These are phyloP conservation scores for Oceanodroma tethys DNA, from an alignment of 2,113 vertebrate species.

Conservation along the genomic window DNA sequence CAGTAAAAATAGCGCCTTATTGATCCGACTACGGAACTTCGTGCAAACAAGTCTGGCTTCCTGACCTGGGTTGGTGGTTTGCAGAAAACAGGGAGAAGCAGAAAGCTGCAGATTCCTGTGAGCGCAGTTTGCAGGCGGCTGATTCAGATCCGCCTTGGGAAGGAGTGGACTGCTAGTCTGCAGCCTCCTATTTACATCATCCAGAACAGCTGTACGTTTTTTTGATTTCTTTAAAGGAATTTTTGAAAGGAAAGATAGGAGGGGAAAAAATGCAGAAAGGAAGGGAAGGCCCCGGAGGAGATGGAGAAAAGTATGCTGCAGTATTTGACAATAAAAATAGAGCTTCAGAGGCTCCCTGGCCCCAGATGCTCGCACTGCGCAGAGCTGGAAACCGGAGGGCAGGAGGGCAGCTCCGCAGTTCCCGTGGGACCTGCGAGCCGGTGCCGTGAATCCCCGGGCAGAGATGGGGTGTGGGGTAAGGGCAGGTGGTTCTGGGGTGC, in stretches of 20 bases:
- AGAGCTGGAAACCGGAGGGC: not conserved
- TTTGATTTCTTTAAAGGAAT: not conserved
- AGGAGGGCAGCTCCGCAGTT: not conserved
- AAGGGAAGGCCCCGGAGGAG: not conserved
- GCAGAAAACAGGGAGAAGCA: not conserved
- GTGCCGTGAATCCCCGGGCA: not conserved
- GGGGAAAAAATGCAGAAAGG: not conserved
- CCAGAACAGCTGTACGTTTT: not conserved
- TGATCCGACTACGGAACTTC: not conserved
- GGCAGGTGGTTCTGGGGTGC: not conserved
- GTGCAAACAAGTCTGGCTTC: not conserved
- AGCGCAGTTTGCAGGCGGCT: not conserved
- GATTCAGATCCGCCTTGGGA: not conserved
- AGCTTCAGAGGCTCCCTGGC: not conserved
- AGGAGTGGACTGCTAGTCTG: not conserved
- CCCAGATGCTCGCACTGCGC: fast-evolving
- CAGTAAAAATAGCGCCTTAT: not conserved
- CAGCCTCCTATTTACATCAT: not conserved
- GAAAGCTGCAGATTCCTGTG: not conserved
- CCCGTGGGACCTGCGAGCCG: not conserved
- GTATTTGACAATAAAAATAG: not conserved
- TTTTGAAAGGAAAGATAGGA: not conserved
- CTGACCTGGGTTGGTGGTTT: not conserved
- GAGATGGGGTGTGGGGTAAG: not conserved
- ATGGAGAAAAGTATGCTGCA: not conserved